Conservation (phyloP, 2,888 invertebrate genomes). For the Onthophagus sagittarius region DNA sequence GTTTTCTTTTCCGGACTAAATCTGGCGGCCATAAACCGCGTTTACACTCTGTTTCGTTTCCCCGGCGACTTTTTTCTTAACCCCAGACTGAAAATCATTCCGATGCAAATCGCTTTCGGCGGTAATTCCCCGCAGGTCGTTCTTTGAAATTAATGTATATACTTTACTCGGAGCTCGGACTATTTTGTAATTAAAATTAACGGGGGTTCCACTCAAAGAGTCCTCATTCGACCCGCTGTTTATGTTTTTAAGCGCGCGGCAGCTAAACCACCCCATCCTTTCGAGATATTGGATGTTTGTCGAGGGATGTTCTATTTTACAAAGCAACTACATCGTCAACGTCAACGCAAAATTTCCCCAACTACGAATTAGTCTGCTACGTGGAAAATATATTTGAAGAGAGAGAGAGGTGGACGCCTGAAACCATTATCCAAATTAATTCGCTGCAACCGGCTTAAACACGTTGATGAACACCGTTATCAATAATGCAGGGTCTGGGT, state of each 20-base stretch:
- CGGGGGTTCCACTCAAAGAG: background rate
- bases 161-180: background rate
- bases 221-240: background rate
- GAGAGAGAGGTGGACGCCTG: background rate
- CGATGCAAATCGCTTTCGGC: background rate
- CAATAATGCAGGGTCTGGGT: background rate
- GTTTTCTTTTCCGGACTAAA: background rate
- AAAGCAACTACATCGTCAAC: background rate
- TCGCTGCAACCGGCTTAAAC: constrained; percentile 3
- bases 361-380: background rate
- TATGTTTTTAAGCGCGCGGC: background rate
- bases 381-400: background rate
- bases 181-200: background rate
- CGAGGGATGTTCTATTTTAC: background rate
- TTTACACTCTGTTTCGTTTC: background rate
- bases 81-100: background rate
- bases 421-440: constrained; percentile 3
- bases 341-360: background rate
- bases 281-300: background rate
- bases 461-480: background rate
- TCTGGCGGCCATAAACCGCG: background rate
- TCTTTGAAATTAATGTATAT: background rate
- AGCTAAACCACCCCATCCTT: background rate
- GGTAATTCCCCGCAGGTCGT: background rate
- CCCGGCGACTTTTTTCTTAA: background rate